phyloP scores from a whole-genome alignment of 2,888 invertebrate species.

The Anorthoa munda region DNA sequence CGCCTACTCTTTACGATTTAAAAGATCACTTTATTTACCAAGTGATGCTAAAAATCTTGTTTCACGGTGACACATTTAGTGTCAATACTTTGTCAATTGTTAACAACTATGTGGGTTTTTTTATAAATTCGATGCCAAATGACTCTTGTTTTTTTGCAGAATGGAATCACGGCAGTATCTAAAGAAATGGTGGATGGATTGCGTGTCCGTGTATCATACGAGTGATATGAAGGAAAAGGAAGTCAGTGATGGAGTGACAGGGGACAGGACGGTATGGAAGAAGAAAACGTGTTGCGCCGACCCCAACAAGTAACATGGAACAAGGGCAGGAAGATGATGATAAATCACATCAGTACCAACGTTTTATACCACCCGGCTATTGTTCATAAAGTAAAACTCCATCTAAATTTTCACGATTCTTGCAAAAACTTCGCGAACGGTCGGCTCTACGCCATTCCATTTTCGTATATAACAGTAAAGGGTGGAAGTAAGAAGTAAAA shows the following conservation, averaged over 20 bases:
- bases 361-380: conserved; percentile 42
- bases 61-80: conserved; percentile 50
- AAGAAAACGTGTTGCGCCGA: no score
- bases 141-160: conserved; percentile 21
- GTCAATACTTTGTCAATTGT: conserved; percentile 41
- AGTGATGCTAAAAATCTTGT: conserved; percentile 37
- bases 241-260: no score
- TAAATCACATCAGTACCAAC: conserved; percentile 2
- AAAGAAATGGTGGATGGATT: no score
- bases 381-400: conserved; percentile 54
- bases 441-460: conserved; percentile 78
- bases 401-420: conserved; percentile 56
- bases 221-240: no score
- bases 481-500: conserved; percentile 91
- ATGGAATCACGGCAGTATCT: conserved; percentile 19
- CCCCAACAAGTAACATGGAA: no score
- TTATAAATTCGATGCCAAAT: conserved; percentile 9
- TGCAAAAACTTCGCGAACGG: conserved; percentile 53
- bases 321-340: no score
- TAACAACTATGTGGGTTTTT: conserved; percentile 37
- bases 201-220: no score
- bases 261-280: no score
- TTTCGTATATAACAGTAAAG: conserved; percentile 89
- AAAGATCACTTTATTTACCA: conserved; percentile 53
- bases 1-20: conserved; percentile 48